Percentiles rank a stretch among this genome's conserved stretches.
These are phyloP conservation scores for Neoscelio sp. DNA, from an alignment of 2,888 invertebrate genomes.

Conservation along the genomic window DNA sequence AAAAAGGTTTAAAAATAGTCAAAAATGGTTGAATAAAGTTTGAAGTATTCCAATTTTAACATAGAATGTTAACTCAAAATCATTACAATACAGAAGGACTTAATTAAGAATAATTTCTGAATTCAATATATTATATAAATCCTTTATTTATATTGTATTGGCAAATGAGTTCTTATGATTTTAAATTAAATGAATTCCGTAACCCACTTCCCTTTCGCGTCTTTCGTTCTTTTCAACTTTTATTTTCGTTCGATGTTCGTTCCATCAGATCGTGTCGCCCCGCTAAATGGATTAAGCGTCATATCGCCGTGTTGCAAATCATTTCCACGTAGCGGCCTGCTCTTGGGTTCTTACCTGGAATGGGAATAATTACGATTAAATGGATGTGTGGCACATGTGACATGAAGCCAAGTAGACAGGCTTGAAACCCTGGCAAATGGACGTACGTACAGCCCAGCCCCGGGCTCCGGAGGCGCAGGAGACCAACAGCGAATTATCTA, in stretches of 20 bases:
- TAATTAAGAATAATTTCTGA: too few relatives aligned
- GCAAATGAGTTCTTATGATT: too few relatives aligned
- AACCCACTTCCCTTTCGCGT: conserved; percentile 10
- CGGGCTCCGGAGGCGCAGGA: conserved; percentile 66
- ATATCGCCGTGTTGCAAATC: conserved; percentile 10
- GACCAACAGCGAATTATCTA: conserved; percentile 71
- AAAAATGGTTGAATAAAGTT: too few relatives aligned
- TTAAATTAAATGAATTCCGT: too few relatives aligned
- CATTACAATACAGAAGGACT: too few relatives aligned
- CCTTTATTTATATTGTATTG: too few relatives aligned
- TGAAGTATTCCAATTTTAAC: too few relatives aligned
- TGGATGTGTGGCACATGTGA: conserved; percentile 71
- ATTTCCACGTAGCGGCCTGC: conserved; percentile 6
- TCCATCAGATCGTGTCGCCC: conserved; percentile 8
- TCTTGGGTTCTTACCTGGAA: conserved; percentile 25
- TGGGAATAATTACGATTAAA: conserved; percentile 72
- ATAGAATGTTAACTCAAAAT: too few relatives aligned
- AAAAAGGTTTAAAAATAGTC: too few relatives aligned
- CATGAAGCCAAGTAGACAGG: conserved; percentile 70
- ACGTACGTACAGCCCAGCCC: conserved; percentile 69
- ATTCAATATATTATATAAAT: too few relatives aligned
- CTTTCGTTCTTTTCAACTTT: conserved; percentile 1
- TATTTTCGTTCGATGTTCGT: conserved; percentile 24
- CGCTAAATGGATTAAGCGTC: conserved; percentile 38
- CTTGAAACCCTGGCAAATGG: conserved; percentile 63